Conservation (phyloP, 1,140 invertebrate species). For the Solenopsis invicta region DNA sequence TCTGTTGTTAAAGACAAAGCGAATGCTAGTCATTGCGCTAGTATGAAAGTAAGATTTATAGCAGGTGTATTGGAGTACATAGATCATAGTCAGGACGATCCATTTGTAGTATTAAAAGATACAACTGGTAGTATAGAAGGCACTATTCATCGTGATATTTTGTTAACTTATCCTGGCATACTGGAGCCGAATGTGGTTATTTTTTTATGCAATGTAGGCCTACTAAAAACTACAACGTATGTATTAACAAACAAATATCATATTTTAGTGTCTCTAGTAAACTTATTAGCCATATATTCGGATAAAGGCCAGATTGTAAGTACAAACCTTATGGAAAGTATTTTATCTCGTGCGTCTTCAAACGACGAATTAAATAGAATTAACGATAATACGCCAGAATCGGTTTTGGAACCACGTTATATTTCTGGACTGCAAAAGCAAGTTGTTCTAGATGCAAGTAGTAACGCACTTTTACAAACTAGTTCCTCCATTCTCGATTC, state of each 20-base stretch:
- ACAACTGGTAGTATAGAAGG: slow-evolving; percentile 81
- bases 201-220: slow-evolving; percentile 79
- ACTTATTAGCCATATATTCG: slow-evolving; percentile 82
- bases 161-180: slow-evolving; percentile 79
- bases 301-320: slow-evolving; percentile 75
- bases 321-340: slow-evolving; percentile 65
- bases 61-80: slow-evolving; percentile 82
- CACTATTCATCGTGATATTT: slow-evolving; percentile 81
- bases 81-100: slow-evolving; percentile 81
- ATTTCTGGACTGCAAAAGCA: background rate
- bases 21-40: slow-evolving; percentile 66
- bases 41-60: slow-evolving; percentile 78
- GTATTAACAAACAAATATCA: slow-evolving; percentile 78
- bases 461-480: background rate
- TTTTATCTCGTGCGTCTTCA: background rate
- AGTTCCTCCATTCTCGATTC: background rate
- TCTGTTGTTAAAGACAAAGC: slow-evolving; percentile 78
- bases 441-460: background rate
- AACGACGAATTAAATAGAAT: background rate
- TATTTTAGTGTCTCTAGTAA: slow-evolving; percentile 79
- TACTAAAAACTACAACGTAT: slow-evolving; percentile 68
- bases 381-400: background rate
- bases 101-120: slow-evolving; percentile 82
- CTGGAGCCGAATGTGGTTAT: slow-evolving; percentile 81
- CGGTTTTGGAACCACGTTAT: background rate